A percentile compares a stretch with the other conserved stretches of the same genome.
These are phyloP conservation scores for Mormyrops attenuatus DNA, from an alignment of 2,797 vertebrate genomes.

Conservation along the genomic window DNA sequence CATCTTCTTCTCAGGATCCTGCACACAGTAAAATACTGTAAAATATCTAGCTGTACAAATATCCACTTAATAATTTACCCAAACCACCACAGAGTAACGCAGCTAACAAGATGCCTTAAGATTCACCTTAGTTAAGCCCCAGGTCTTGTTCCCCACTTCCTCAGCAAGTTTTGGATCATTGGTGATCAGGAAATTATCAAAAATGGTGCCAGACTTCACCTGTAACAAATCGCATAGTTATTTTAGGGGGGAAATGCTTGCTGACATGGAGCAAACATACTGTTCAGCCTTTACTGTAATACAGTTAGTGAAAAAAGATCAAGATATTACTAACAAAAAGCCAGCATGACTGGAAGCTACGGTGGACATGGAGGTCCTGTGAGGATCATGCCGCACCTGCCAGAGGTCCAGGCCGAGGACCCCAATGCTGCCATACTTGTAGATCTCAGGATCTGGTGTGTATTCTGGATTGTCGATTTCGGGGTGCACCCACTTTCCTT, in stretches of 20 bases:
- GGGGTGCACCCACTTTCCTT: slow-evolving; percentile 74
- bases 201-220: slow-evolving; percentile 78
- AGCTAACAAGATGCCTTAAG: not conserved
- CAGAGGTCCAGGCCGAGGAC: slow-evolving; percentile 73
- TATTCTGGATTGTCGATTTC: slow-evolving; percentile 78
- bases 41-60: not conserved
- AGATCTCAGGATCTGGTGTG: slow-evolving; percentile 67
- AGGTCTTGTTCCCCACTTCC: slow-evolving; percentile 68
- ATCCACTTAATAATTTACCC: not conserved
- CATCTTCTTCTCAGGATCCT: slow-evolving; percentile 71
- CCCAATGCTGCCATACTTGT: slow-evolving; percentile 61
- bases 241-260: not conserved
- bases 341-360: not conserved
- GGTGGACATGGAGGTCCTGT: not conserved
- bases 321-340: not conserved
- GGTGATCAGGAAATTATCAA: slow-evolving; percentile 78
- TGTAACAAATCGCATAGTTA: slow-evolving; percentile 37
- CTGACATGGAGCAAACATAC: not conserved
- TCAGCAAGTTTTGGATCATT: slow-evolving; percentile 73
- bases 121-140: slow-evolving; percentile 70
- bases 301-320: not conserved
- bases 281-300: not conserved
- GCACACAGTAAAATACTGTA: not conserved
- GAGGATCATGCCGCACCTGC: slow-evolving; percentile 56
- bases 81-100: not conserved